Conservation (phyloP, 2,113 vertebrate species). For the Sander vitreus region DNA sequence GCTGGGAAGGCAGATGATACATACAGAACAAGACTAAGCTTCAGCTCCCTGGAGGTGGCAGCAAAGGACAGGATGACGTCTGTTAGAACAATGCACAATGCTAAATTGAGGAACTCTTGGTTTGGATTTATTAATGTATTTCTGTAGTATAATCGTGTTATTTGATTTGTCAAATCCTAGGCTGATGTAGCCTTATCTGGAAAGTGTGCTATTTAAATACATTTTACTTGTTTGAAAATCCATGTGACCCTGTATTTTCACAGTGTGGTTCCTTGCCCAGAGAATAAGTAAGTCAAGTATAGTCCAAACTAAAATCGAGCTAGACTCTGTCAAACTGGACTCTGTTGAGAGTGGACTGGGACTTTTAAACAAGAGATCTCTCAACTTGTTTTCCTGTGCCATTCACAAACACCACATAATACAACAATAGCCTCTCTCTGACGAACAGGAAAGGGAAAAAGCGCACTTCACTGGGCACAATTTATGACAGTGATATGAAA, state of each 20-base stretch:
- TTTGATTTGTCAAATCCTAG: neutral
- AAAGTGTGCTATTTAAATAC: neutral
- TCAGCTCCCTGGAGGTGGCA: slow-evolving; percentile 48
- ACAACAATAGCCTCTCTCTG: slow-evolving; percentile 58
- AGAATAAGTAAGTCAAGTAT: neutral
- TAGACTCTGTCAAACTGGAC: neutral
- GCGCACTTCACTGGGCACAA: slow-evolving; percentile 41
- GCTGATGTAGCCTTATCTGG: neutral
- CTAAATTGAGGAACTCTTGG: neutral
- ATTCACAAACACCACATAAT: slow-evolving; percentile 28
- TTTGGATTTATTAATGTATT: neutral
- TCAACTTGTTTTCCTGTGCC: slow-evolving; percentile 23
- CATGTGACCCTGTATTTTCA: neutral
- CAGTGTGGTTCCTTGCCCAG: neutral
- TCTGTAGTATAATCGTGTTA: neutral
- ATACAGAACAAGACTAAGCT: neutral
- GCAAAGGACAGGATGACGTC: slow-evolving; percentile 28
- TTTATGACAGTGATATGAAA: slow-evolving; percentile 28
- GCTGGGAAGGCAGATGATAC: neutral
- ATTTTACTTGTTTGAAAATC: neutral
- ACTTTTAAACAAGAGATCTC: neutral
- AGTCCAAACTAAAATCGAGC: neutral
- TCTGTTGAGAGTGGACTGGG: neutral
- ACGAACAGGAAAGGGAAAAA: slow-evolving; percentile 81
- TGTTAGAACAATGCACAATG: neutral